These are phyloP conservation scores for Mormyrus iriodes DNA, from an alignment of 2,113 vertebrate genomes.

Conservation along the genomic window DNA sequence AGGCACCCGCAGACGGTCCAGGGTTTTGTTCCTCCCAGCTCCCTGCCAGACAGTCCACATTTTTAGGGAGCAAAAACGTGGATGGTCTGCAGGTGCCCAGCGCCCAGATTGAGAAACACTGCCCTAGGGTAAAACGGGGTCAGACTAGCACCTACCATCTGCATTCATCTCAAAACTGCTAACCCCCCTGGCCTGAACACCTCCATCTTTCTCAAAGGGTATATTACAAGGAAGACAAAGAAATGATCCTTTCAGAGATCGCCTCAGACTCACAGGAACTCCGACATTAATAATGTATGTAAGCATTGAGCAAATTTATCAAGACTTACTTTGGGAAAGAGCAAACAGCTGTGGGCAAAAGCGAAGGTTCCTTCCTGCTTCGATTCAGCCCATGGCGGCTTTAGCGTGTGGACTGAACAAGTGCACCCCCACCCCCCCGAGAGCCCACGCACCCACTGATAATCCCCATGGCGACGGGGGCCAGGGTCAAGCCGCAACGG, in stretches of 20 bases:
- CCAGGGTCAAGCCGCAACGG: not conserved
- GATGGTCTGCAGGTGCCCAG: not conserved
- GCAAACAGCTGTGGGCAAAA: not conserved
- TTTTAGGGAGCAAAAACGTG: not conserved
- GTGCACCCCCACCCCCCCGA: conserved; percentile 18
- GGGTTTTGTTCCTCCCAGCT: not conserved
- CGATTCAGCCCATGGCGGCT: conserved; percentile 19
- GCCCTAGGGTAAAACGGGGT: not conserved
- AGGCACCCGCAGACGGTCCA: not conserved
- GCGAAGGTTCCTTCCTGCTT: conserved; percentile 11
- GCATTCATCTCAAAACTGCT: not conserved
- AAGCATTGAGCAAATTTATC: conserved; percentile 42
- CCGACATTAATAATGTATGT: conserved; percentile 57
- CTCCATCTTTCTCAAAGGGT: not conserved
- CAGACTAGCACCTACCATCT: not conserved
- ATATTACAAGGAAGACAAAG: conserved; percentile 26
- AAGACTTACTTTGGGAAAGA: conserved; percentile 18
- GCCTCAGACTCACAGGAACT: conserved; percentile 32
- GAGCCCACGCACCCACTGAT: conserved; percentile 12
- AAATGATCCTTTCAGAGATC: conserved; percentile 52
- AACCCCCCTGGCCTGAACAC: not conserved
- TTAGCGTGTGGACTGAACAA: conserved; percentile 26
- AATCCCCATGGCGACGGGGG: not conserved
- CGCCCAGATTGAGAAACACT: not conserved
- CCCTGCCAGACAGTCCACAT: not conserved